Conservation (phyloP, 2,797 vertebrate species). For the Sebastes itinus region DNA sequence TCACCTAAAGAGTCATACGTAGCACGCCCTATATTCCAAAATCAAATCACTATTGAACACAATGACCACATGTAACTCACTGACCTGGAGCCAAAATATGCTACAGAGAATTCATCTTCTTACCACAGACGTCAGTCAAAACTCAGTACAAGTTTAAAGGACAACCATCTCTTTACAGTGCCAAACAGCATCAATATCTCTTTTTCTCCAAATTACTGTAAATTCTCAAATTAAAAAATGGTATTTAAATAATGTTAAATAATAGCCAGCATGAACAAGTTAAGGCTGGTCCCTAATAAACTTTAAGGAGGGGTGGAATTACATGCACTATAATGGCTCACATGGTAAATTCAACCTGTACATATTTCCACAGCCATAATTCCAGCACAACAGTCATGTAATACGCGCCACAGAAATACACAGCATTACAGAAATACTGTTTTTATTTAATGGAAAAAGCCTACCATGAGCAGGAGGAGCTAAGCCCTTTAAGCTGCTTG, state of each 20-base stretch:
- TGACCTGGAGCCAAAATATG: not conserved
- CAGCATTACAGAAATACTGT: not conserved
- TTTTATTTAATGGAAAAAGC: not conserved
- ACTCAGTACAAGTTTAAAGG: not conserved
- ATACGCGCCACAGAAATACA: not conserved
- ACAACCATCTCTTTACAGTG: not conserved
- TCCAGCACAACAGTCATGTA: not conserved
- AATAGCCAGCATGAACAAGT: not conserved
- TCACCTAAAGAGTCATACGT: not conserved
- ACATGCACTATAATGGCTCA: not conserved
- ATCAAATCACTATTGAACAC: not conserved
- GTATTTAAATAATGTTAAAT: not conserved
- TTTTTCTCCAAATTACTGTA: not conserved
- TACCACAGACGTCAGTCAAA: not conserved
- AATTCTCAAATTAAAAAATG: not conserved
- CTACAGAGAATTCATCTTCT: not conserved
- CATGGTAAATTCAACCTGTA: not conserved
- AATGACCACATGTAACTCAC: not conserved
- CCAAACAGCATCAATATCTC: not conserved
- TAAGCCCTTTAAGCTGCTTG: not conserved
- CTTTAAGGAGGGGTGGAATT: not conserved
- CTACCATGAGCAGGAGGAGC: not conserved
- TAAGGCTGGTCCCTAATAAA: not conserved
- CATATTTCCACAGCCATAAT: not conserved
- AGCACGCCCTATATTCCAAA: not conserved